Conservation (phyloP, 1,140 invertebrate species). For the Apis florea region DNA sequence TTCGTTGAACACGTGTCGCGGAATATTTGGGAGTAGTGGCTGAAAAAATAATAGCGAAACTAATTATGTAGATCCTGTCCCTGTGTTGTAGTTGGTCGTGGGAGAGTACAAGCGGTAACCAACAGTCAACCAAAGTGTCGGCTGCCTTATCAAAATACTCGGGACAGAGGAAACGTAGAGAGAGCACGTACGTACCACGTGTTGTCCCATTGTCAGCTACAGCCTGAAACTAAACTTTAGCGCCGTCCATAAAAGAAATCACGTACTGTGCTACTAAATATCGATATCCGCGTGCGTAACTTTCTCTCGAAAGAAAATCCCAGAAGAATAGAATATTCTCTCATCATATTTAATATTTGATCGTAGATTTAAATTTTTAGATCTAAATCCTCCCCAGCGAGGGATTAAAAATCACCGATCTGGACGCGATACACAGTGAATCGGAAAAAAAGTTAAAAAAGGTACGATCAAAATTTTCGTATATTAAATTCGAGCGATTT, state of each 20-base stretch:
- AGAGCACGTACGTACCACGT: constrained; percentile 68
- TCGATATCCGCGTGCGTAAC: no score
- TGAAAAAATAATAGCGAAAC: constrained; percentile 73
- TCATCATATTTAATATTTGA: no score
- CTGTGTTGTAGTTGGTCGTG: constrained; percentile 38
- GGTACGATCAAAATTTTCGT: no score
- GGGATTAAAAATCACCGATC: no score
- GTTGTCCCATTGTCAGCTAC: constrained; percentile 41
- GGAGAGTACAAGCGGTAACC: constrained; percentile 11
- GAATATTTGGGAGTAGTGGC: constrained; percentile 55
- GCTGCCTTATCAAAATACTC: constrained; percentile 75
- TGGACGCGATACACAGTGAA: no score
- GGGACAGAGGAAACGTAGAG: constrained; percentile 59
- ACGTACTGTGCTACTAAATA: constrained; percentile 13
- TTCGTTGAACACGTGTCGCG: constrained; percentile 67
- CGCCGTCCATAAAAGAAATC: constrained; percentile 57
- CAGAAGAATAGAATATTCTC: no score
- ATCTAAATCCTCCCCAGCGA: no score
- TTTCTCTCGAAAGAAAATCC: no score
- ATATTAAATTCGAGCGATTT: no score
- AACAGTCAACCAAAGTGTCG: constrained; percentile 39
- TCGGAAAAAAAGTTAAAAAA: no score
- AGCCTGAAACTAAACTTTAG: constrained; percentile 38
- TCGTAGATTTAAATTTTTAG: no score
- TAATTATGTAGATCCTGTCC: constrained; percentile 77